A percentile compares a stretch with the other conserved stretches of the same genome.
Conservation (phyloP, 2,797 vertebrate species). For the Sebastes nivosus region DNA sequence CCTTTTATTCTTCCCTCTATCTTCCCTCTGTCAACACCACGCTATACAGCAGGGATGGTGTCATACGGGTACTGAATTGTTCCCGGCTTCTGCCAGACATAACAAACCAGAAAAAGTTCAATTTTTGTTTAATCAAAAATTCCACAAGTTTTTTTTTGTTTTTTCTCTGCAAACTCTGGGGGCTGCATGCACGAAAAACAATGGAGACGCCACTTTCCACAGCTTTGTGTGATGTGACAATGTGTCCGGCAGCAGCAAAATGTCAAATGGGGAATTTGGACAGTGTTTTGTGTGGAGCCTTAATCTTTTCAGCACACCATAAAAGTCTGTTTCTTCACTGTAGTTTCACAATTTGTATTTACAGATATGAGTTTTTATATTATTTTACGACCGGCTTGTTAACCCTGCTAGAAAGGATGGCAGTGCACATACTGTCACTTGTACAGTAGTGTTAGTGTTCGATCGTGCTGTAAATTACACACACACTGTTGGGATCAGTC, state of each 20-base stretch:
- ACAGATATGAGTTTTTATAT: background rate
- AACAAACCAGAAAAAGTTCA: constrained; percentile 48
- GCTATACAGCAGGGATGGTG: constrained; percentile 52
- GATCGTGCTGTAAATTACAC: background rate
- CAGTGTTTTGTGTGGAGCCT: constrained; percentile 26
- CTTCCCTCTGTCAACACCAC: constrained; percentile 47
- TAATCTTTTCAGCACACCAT: constrained; percentile 31
- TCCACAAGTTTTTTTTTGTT: constrained; percentile 24
- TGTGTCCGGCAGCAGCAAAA: constrained; percentile 41
- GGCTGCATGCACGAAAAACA: constrained; percentile 31
- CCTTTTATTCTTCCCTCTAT: constrained; percentile 46
- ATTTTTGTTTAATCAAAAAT: constrained; percentile 63
- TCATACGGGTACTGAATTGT: constrained; percentile 62
- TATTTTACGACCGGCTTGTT: background rate
- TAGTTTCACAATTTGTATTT: background rate
- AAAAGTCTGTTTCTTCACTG: background rate
- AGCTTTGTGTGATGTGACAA: constrained; percentile 44
- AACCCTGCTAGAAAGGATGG: background rate
- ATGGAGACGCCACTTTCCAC: constrained; percentile 31
- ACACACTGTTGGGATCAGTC: background rate
- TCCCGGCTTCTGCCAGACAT: constrained; percentile 51
- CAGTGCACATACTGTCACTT: background rate
- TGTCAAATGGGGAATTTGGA: constrained; percentile 40
- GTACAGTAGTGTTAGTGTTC: background rate
- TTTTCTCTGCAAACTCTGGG: constrained; percentile 35